Evolutionary conservation across 2,113 vertebrate genomes (phyloP), one percentile per base, ranked within the genome.

Genomic region (Actinemys pallida): DNA sequence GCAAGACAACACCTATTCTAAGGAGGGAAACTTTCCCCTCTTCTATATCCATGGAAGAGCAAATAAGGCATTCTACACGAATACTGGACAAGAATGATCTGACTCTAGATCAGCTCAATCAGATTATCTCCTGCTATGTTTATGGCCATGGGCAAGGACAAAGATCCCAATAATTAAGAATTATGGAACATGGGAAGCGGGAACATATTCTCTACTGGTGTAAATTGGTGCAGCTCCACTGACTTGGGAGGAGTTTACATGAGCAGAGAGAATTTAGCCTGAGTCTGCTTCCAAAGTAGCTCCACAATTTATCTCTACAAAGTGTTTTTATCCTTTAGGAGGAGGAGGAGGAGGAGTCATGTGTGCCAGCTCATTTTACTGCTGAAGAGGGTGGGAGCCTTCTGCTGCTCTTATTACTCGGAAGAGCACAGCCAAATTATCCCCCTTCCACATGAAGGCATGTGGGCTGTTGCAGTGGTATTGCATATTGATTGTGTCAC

Each of bases 391-490:
- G 76, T 3, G 42, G 8, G 52, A 84, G 56, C 35, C 92, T 95
- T 95, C 39, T 88, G 53, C 27, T 50, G 65, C 62, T 50, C 25
- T 86, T 93, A 72, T n/a, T 27, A 83, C 92, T 96, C 81, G 86
- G 53, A 94, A 62, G 20, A 85, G 27, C n/a, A 82, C 54, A 93
- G 49, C 27, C 31, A 89, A 94, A 75, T 27, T 25, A 13, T 54
- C 29, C 69, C 81, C 79, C 52, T 62, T 50, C 22, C 49, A 9
- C 14, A 52, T 12, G 1, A 62, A 78, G 27, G 31, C 47, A 72
- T 86, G 72, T n/a, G 29, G 1, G 25, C 87, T 50, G 12, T 83
- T 95, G 94, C 90, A 89, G 86, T 92, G 89, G 89, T 93, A 53
- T 78, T 59, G 25, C 54, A 19, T 72, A 91, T 79, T 87, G 86